phyloP scores from a whole-genome alignment of 2,113 vertebrate species.

The Istiophorus platypterus region DNA sequence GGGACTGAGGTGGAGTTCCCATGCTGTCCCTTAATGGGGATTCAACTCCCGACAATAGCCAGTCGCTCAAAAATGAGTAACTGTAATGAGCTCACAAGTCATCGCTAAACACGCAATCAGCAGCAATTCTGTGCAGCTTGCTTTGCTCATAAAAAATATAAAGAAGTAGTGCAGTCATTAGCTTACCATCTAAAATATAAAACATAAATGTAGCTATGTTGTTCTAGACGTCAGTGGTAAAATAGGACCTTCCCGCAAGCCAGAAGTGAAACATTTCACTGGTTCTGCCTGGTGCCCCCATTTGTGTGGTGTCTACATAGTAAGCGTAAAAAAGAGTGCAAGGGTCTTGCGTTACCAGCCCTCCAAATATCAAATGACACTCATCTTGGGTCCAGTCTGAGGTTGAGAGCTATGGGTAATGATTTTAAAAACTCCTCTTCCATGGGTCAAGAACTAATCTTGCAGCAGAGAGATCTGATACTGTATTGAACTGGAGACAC shows the following conservation, averaged over 20 bases:
- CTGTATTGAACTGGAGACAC: conserved; percentile 45
- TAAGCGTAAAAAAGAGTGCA: conserved; percentile 48
- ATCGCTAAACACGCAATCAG: conserved; percentile 44
- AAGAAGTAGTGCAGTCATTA: not conserved
- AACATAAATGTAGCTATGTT: conserved; percentile 16
- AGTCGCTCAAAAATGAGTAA: conserved; percentile 46
- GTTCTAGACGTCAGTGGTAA: conserved; percentile 2
- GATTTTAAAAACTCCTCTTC: conserved; percentile 56
- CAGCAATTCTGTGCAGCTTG: conserved; percentile 10
- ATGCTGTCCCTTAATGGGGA: conserved; percentile 36
- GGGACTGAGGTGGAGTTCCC: conserved; percentile 37
- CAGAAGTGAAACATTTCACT: conserved; percentile 45
- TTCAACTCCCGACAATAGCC: conserved; percentile 57
- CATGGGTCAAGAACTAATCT: conserved; percentile 44
- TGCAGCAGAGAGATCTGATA: conserved; percentile 22
- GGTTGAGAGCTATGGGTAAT: conserved; percentile 34
- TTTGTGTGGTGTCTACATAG: conserved; percentile 57
- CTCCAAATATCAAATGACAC: conserved; percentile 47
- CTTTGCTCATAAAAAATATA: conserved; percentile 35
- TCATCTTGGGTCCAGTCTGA: conserved; percentile 2
- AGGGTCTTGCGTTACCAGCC: conserved; percentile 56
- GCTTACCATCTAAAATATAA: conserved; percentile 21
- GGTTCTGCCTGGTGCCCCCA: conserved; percentile 14
- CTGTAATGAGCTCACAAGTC: conserved; percentile 38
- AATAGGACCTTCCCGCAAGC: conserved; percentile 39